Conservation (phyloP, 2,888 invertebrate species). For the Gasteruption jaculator region DNA sequence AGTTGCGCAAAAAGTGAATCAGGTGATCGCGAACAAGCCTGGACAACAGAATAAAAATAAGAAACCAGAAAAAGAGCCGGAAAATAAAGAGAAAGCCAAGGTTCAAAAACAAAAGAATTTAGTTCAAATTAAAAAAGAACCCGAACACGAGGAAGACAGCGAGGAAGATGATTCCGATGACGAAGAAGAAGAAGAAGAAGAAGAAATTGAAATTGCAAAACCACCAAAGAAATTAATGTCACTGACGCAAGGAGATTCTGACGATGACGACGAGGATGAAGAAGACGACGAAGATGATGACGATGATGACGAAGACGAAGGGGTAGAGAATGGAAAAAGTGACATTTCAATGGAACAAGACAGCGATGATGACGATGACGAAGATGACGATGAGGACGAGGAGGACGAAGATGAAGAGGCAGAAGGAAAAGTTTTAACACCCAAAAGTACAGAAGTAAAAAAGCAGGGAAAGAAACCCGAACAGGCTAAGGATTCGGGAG, state of each 20-base stretch:
- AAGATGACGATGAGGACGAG: slow-evolving; percentile 19
- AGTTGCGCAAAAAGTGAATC: neutral
- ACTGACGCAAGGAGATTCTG: slow-evolving; percentile 12
- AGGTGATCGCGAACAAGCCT: slow-evolving; percentile 3
- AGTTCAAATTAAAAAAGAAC: neutral
- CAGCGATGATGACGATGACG: slow-evolving; percentile 12
- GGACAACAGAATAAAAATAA: slow-evolving; percentile 10
- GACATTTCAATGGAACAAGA: slow-evolving; percentile 13
- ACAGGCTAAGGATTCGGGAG: slow-evolving; percentile 7
- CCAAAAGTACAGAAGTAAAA: neutral
- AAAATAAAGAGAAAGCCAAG: slow-evolving; percentile 11
- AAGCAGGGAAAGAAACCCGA: slow-evolving; percentile 9
- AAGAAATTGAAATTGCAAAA: no score
- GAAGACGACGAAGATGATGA: slow-evolving; percentile 13
- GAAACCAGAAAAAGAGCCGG: slow-evolving; percentile 10
- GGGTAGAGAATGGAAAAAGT: slow-evolving; percentile 4
- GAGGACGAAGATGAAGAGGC: slow-evolving; percentile 17
- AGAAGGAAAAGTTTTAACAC: slow-evolving; percentile 3
- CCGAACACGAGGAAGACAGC: slow-evolving; percentile 4
- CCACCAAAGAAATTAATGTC: no score
- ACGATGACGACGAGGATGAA: slow-evolving; percentile 11
- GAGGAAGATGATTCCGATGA: slow-evolving; percentile 15
- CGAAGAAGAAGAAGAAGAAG: slow-evolving; percentile 10
- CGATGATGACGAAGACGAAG: slow-evolving; percentile 7
- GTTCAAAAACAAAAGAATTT: neutral